Evolutionary conservation across 2,113 vertebrate genomes (phyloP).

Genomic region (Andinoacara biseriatus): DNA sequence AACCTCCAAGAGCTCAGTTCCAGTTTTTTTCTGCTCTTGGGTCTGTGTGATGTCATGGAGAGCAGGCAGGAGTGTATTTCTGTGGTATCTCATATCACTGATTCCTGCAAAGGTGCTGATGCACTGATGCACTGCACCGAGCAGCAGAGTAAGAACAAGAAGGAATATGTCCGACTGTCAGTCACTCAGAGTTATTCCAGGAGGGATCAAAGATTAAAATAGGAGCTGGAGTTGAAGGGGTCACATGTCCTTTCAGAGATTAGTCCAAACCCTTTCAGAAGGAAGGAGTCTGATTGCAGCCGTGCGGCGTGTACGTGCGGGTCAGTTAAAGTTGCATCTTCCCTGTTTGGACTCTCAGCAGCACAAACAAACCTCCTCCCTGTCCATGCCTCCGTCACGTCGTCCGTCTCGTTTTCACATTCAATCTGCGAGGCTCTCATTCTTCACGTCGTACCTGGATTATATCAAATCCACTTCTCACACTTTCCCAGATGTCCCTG

Average conservation of each 20-base stretch:
- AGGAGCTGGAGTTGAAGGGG: background rate
- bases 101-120: background rate
- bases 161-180: too few species aligned
- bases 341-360: background rate
- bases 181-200: too few species aligned
- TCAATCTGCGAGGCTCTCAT: background rate
- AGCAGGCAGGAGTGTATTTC: too few species aligned
- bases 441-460: constrained; percentile 20
- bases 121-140: background rate
- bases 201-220: too few species aligned
- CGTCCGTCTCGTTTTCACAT: constrained; percentile 4
- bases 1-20: too few species aligned
- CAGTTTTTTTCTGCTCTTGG: too few species aligned
- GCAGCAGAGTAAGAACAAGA: too few species aligned
- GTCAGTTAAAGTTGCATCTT: background rate
- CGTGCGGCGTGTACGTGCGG: accelerated
- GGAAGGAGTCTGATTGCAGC: background rate
- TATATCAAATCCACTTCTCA: constrained; percentile 36
- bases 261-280: background rate
- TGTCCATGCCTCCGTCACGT: background rate
- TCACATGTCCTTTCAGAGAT: background rate
- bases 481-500: constrained; percentile 37
- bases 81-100: background rate
- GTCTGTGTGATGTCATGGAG: too few species aligned
- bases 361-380: background rate